A percentile compares a stretch with the other conserved stretches of the same genome.
Evolutionary conservation across 2,888 invertebrate genomes (phyloP).

Genomic region (Caenorhabditis zanzibari): DNA sequence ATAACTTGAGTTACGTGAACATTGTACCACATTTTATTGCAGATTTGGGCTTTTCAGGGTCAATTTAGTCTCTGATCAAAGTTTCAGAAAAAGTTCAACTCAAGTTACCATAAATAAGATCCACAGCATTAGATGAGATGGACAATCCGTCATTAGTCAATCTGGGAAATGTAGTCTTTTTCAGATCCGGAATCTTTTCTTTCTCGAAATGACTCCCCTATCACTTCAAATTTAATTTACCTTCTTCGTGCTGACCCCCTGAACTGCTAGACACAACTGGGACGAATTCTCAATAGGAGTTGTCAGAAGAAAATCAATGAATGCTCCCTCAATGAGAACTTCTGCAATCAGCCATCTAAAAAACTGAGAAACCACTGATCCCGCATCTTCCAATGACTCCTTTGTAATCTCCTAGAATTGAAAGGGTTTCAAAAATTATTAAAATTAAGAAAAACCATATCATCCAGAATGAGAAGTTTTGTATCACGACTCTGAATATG

Average conservation of each 20-base stretch:
- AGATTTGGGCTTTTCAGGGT: too few relatives aligned
- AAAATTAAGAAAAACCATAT: constrained; percentile 45
- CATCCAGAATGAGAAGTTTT: constrained; percentile 59
- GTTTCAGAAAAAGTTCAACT: too few relatives aligned
- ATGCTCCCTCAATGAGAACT: constrained; percentile 69
- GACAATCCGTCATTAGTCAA: too few relatives aligned
- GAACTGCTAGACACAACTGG: constrained; percentile 61
- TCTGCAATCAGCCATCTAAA: constrained; percentile 66
- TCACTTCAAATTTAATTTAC: not conserved
- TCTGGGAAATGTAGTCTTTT: too few relatives aligned
- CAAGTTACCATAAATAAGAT: too few relatives aligned
- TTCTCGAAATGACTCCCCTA: not conserved
- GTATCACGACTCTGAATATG: constrained; percentile 70
- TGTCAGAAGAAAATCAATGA: constrained; percentile 72
- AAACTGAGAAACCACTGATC: constrained; percentile 56
- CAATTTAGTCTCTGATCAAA: too few relatives aligned
- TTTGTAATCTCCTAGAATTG: constrained; percentile 54
- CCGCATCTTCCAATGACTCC: constrained; percentile 58
- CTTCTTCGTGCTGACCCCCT: constrained; percentile 68
- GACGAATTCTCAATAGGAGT: constrained; percentile 60
- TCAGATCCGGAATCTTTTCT: too few relatives aligned
- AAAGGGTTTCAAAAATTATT: not conserved
- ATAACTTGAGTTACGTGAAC: too few relatives aligned
- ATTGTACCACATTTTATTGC: too few relatives aligned
- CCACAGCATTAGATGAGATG: too few relatives aligned